Percentiles rank a stretch among this genome's conserved stretches.
phyloP scores from a whole-genome alignment of 2,113 vertebrate species.

The Pseudopodoces humilis region DNA sequence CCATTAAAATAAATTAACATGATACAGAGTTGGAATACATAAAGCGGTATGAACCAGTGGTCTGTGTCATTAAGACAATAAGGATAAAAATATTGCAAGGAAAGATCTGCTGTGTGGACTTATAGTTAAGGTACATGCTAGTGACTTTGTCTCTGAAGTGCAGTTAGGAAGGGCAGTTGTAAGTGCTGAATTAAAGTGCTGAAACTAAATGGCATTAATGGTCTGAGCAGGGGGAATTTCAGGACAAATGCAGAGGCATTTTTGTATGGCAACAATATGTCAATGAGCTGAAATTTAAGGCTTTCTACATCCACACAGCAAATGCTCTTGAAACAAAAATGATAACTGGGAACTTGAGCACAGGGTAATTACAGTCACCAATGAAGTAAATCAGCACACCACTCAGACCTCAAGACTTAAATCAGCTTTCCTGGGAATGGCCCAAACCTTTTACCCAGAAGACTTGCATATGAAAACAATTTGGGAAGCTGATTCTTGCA shows the following conservation, averaged over 20 bases:
- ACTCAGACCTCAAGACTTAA: constrained; percentile 32
- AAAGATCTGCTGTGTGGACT: background rate
- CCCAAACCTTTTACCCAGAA: constrained; percentile 14
- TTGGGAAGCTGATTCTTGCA: constrained; percentile 9
- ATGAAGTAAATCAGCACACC: background rate
- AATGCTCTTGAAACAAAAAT: constrained; percentile 40
- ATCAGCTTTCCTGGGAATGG: constrained; percentile 8
- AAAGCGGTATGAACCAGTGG: background rate
- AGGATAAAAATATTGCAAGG: background rate
- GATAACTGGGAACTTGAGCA: background rate
- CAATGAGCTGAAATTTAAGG: background rate
- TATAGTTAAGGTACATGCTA: background rate
- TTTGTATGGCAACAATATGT: background rate
- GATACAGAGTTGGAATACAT: background rate
- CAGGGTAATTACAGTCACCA: background rate
- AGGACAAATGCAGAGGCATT: background rate
- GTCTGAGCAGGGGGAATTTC: background rate
- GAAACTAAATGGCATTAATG: background rate
- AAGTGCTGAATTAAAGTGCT: background rate
- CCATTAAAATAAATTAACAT: constrained; percentile 30
- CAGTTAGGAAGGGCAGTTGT: background rate
- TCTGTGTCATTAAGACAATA: constrained; percentile 21
- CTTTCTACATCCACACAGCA: background rate
- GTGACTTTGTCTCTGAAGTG: background rate
- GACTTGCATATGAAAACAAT: background rate